These are phyloP conservation scores for Fragum sueziense DNA, from an alignment of 2,888 invertebrate genomes.

Conservation along the genomic window DNA sequence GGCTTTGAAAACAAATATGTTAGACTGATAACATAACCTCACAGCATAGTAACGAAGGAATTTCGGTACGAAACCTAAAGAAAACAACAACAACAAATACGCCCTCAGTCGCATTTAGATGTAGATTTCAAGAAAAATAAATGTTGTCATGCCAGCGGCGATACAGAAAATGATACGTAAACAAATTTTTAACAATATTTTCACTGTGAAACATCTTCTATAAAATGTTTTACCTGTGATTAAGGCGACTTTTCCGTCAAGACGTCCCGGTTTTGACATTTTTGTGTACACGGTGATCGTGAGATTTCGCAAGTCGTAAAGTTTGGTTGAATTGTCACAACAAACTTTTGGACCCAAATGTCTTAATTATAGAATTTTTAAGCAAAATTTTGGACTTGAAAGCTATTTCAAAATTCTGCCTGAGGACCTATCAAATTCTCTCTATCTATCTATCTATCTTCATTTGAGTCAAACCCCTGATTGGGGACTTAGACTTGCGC, in stretches of 20 bases:
- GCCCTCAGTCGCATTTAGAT: neutral
- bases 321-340: no score
- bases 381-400: no score
- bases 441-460: no score
- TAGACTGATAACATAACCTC: neutral
- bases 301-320: no score
- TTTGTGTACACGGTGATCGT: no score
- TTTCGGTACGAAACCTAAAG: neutral
- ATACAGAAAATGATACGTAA: neutral
- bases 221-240: constrained; percentile 70
- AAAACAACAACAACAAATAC: neutral
- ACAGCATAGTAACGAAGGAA: neutral
- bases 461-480: no score
- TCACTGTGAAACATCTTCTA: neutral
- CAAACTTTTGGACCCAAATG: no score
- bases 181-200: neutral
- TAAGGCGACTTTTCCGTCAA: constrained; percentile 73
- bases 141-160: neutral
- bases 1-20: neutral
- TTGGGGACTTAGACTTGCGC: no score
- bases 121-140: neutral
- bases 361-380: no score
- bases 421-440: no score
- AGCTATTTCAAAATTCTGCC: no score
- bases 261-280: constrained; percentile 50